These are phyloP conservation scores for Melieria picta DNA, from an alignment of 2,888 invertebrate species.

Conservation along the genomic window DNA sequence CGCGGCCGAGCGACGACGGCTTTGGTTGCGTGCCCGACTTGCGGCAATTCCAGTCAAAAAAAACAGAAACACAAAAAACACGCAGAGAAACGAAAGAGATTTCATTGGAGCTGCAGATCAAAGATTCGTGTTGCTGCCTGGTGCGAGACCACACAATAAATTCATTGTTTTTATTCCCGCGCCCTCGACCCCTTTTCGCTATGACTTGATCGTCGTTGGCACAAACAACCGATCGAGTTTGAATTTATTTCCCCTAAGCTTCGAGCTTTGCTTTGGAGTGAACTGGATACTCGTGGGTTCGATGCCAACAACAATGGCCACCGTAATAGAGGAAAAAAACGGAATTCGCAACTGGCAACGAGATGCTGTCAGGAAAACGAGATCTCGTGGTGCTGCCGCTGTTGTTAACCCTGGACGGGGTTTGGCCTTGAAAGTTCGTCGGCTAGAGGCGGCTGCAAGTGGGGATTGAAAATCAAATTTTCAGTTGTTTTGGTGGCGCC, in stretches of 20 bases:
- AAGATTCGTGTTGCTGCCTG: not conserved
- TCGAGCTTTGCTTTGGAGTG: not conserved
- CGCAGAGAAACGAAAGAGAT: not conserved
- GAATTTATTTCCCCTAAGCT: not conserved
- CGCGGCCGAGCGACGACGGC: not conserved
- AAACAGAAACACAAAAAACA: not conserved
- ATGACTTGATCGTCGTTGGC: too few relatives aligned
- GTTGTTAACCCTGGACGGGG: too few relatives aligned
- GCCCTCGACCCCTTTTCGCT: too few relatives aligned
- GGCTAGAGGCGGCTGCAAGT: too few relatives aligned
- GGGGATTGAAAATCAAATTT: too few relatives aligned
- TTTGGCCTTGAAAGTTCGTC: too few relatives aligned
- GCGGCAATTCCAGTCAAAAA: not conserved
- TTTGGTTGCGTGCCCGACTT: not conserved
- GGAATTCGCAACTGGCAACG: too few relatives aligned
- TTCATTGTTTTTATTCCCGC: not conserved
- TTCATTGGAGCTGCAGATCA: conserved; percentile 1
- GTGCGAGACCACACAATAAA: conserved; percentile 1
- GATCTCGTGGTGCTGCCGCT: too few relatives aligned
- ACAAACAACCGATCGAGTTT: not conserved
- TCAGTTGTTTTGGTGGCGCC: too few relatives aligned
- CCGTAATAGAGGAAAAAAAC: too few relatives aligned
- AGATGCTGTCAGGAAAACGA: too few relatives aligned
- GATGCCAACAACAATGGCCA: not conserved
- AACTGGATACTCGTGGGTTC: not conserved